phyloP scores from a whole-genome alignment of 2,113 vertebrate species.

The Oncorhynchus keta region DNA sequence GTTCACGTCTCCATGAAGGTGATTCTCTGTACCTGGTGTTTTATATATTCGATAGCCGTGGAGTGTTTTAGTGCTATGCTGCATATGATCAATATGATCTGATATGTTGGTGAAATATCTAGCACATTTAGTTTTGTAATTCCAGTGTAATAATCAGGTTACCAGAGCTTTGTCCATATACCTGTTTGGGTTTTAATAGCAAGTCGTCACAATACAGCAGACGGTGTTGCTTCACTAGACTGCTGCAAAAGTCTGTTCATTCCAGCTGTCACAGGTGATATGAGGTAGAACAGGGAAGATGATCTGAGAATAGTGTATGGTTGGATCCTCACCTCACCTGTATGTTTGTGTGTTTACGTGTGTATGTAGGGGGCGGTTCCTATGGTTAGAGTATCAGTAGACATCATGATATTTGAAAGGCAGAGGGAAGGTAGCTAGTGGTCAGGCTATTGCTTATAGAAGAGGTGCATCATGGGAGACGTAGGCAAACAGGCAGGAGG shows the following conservation, averaged over 20 bases:
- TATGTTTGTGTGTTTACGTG: too few species aligned
- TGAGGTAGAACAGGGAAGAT: neutral
- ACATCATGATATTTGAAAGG: neutral
- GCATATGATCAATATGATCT: conserved; percentile 6
- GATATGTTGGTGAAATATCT: neutral
- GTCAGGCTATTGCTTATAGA: neutral
- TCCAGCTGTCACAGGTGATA: neutral
- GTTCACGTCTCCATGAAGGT: conserved; percentile 37
- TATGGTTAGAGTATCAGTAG: neutral
- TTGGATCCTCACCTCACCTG: too few species aligned
- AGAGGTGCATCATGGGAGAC: neutral
- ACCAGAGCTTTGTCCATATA: neutral
- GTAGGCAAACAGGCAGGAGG: too few species aligned
- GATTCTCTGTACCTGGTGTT: conserved; percentile 26
- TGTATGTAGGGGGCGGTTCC: neutral
- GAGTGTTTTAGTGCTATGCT: conserved; percentile 16
- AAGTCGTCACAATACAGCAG: neutral
- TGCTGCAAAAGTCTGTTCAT: neutral
- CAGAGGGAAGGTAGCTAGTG: neutral
- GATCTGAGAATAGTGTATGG: neutral
- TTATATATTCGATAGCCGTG: conserved; percentile 30
- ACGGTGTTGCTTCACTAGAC: neutral
- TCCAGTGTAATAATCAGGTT: neutral
- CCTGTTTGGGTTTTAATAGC: neutral
- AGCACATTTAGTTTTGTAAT: neutral